phyloP scores from a whole-genome alignment of 2,113 vertebrate genomes.

The Pontoporia blainvillei region DNA sequence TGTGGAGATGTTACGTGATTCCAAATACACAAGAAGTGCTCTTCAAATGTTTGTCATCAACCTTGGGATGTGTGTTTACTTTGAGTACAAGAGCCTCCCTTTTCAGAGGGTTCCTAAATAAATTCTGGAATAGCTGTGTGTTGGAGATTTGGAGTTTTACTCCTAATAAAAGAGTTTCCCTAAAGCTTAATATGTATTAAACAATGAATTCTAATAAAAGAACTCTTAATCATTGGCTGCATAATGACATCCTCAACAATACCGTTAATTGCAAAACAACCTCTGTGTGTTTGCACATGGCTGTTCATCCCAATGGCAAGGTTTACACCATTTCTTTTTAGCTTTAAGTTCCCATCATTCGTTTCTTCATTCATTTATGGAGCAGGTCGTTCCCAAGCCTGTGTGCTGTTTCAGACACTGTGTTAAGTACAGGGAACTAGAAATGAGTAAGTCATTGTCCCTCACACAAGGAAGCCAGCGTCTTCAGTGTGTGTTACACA shows the following conservation, averaged over 20 bases:
- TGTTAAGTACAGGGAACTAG: not conserved
- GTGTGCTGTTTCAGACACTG: not conserved
- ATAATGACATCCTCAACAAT: slow-evolving; percentile 28
- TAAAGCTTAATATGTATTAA: not conserved
- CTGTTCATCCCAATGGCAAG: not conserved
- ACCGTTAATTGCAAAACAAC: slow-evolving; percentile 27
- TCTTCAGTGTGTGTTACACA: not conserved
- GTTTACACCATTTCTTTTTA: not conserved
- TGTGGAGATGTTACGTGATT: not conserved
- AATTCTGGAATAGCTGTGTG: not conserved
- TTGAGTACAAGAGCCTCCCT: not conserved
- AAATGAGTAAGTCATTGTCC: not conserved
- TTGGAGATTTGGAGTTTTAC: not conserved
- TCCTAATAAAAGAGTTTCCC: not conserved
- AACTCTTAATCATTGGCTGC: not conserved
- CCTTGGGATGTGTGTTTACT: not conserved
- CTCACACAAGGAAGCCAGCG: not conserved
- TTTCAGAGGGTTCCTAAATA: not conserved
- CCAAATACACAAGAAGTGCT: not conserved
- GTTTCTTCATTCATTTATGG: not conserved
- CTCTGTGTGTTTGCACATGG: not conserved
- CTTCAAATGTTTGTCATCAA: not conserved
- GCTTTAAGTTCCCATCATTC: not conserved
- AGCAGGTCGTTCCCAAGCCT: not conserved
- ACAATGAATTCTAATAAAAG: slow-evolving; percentile 46